Conservation (phyloP, 2,113 vertebrate species). For the Struthio camelus region DNA sequence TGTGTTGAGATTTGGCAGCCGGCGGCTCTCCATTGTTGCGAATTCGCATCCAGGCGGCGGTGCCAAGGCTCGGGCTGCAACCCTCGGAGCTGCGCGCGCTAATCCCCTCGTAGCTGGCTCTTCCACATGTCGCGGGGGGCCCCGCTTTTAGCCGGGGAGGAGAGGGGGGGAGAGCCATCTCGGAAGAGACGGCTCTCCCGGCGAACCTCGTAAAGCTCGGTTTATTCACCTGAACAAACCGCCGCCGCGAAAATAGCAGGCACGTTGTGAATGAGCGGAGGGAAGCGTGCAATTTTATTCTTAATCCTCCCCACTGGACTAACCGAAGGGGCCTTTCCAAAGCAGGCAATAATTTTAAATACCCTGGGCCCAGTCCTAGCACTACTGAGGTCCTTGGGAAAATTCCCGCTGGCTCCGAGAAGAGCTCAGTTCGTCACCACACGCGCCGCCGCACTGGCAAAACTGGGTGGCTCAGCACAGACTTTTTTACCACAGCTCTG, state of each 20-base stretch:
- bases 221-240: background rate
- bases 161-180: background rate
- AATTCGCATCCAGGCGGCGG: slow-evolving; percentile 15
- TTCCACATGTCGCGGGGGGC: background rate
- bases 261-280: background rate
- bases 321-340: background rate
- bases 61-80: slow-evolving; percentile 59
- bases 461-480: accelerated
- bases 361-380: accelerated
- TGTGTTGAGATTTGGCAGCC: slow-evolving; percentile 66
- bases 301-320: background rate
- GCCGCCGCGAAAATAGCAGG: background rate
- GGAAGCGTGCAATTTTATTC: background rate
- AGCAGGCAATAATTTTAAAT: background rate
- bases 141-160: background rate
- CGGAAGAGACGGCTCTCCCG: background rate
- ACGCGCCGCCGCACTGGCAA: background rate
- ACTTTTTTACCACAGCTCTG: background rate
- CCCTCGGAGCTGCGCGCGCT: background rate
- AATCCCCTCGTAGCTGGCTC: slow-evolving; percentile 49
- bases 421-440: accelerated
- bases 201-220: background rate
- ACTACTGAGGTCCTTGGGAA: background rate
- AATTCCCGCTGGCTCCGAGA: background rate
- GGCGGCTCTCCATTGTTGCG: slow-evolving; percentile 5